These are phyloP conservation scores for Pelodiscus sinensis DNA, from an alignment of 2,113 vertebrate genomes.

Conservation along the genomic window DNA sequence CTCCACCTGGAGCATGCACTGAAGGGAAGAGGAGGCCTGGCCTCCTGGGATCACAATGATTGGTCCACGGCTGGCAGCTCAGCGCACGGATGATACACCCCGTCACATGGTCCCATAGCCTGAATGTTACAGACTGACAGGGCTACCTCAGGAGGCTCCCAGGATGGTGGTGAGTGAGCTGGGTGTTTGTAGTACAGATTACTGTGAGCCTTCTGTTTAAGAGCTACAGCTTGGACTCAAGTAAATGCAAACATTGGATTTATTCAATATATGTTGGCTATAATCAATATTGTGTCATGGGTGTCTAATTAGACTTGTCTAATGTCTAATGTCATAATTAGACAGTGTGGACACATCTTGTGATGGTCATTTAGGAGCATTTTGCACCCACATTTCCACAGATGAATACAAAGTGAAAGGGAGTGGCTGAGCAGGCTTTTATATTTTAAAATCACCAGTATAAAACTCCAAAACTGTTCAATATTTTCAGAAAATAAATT, in stretches of 20 bases:
- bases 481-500: slow-evolving; percentile 11
- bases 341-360: not conserved
- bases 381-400: slow-evolving; percentile 7
- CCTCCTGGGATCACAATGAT: no score
- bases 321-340: no score
- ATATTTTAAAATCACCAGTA: not conserved
- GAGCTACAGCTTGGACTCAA: slow-evolving; percentile 17
- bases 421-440: slow-evolving; percentile 18
- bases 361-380: not conserved
- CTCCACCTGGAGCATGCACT: no score
- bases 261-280: not conserved
- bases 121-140: no score
- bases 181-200: slow-evolving; percentile 5
- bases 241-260: not conserved
- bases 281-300: not conserved
- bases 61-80: no score
- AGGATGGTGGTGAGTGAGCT: slow-evolving; percentile 3
- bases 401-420: slow-evolving; percentile 12
- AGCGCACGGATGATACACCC: no score
- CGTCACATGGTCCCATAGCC: no score
- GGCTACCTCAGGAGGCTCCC: no score
- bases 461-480: slow-evolving; percentile 22
- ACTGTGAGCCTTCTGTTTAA: not conserved
- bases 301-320: no score
- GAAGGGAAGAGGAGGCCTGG: no score